phyloP scores from a whole-genome alignment of 2,113 vertebrate species.

The Loxodonta africana region DNA sequence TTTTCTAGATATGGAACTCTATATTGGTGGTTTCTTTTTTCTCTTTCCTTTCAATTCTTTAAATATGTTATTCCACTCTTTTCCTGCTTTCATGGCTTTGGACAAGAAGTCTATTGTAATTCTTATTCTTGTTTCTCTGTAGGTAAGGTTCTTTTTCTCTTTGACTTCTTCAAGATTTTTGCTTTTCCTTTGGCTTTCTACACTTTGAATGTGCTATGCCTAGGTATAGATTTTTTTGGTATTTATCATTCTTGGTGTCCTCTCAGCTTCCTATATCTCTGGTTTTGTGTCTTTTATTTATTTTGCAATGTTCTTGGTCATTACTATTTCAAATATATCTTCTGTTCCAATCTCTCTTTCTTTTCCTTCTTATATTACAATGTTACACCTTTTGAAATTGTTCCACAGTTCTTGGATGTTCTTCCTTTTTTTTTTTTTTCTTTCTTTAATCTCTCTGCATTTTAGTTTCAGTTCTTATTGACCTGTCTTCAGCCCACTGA shows the following conservation, averaged over 20 bases:
- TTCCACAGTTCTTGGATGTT: neutral
- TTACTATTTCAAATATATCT: neutral
- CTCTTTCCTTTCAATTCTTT: neutral
- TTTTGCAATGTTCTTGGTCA: neutral
- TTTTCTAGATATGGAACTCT: neutral
- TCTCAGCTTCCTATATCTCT: neutral
- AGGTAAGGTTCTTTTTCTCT: neutral
- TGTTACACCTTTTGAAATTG: neutral
- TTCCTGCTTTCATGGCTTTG: neutral
- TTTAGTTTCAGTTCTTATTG: neutral
- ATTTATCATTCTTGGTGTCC: neutral
- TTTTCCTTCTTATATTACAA: neutral
- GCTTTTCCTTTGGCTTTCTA: neutral
- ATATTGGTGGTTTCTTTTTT: neutral
- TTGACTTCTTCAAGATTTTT: neutral
- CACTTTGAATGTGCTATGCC: neutral
- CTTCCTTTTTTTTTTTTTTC: neutral
- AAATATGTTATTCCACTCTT: neutral
- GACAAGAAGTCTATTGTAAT: neutral
- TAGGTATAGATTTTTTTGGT: neutral
- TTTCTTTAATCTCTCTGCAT: neutral
- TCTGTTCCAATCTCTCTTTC: neutral
- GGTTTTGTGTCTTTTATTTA: neutral
- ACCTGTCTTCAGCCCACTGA: neutral
- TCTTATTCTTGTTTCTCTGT: neutral